Conservation (phyloP, 2,797 vertebrate genomes). For the Buphagus erythrorhynchus region DNA sequence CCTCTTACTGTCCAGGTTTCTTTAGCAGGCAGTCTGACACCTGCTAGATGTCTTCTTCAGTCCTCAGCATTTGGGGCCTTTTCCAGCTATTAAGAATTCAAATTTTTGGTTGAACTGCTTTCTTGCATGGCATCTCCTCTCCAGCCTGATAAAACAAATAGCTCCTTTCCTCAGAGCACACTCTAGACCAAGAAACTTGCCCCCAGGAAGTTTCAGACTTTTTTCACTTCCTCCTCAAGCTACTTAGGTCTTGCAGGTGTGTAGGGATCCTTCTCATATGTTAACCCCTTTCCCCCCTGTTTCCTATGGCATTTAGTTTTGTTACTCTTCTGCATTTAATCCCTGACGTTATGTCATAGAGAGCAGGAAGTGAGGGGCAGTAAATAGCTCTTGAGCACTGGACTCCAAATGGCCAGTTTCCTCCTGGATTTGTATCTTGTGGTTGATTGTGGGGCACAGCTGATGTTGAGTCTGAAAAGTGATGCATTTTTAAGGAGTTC, state of each 20-base stretch:
- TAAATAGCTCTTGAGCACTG: not conserved
- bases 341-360: rapidly evolving
- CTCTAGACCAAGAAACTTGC: not conserved
- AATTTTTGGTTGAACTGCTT: not conserved
- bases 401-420: not conserved
- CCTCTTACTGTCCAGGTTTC: not conserved
- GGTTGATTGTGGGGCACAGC: not conserved
- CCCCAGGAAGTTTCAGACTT: rapidly evolving
- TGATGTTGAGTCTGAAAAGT: not conserved
- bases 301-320: not conserved
- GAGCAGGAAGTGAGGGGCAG: not conserved
- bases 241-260: not conserved
- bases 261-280: not conserved
- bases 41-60: not conserved
- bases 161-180: not conserved
- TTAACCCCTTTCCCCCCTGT: not conserved
- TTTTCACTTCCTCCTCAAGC: not conserved
- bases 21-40: not conserved
- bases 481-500: not conserved
- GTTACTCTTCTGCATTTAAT: not conserved
- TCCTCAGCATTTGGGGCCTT: not conserved
- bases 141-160: not conserved
- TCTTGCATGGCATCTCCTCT: not conserved
- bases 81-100: not conserved
- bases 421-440: not conserved